These are phyloP conservation scores for Noctua janthina DNA, from an alignment of 2,888 invertebrate species.

Conservation along the genomic window DNA sequence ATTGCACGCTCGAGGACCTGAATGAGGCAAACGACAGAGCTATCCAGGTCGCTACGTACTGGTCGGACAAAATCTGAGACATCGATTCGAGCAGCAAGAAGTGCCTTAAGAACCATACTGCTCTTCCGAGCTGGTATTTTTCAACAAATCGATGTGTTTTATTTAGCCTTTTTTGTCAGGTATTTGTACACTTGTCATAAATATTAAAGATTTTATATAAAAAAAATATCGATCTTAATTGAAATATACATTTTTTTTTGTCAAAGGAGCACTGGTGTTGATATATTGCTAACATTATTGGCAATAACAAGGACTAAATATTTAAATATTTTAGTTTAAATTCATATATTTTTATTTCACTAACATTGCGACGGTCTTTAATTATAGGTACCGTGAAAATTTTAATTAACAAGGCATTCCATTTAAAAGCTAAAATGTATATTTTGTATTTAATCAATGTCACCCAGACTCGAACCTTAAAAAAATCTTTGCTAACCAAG, in stretches of 20 bases:
- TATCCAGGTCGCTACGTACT: too few relatives aligned
- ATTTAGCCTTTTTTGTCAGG: background rate
- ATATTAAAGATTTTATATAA: background rate
- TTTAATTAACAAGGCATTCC: background rate
- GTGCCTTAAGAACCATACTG: too few relatives aligned
- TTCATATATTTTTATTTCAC: constrained; percentile 2
- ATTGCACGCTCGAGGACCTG: too few relatives aligned
- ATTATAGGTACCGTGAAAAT: constrained; percentile 6
- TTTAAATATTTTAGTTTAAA: background rate
- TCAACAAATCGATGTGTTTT: background rate
- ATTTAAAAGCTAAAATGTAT: background rate
- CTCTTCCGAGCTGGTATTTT: too few relatives aligned
- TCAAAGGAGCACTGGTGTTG: constrained; percentile 21
- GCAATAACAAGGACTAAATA: background rate
- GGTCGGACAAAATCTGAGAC: too few relatives aligned
- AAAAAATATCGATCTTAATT: background rate
- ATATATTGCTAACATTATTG: constrained; percentile 3
- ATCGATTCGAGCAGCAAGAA: too few relatives aligned
- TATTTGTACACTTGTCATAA: background rate
- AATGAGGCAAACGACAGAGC: too few relatives aligned
- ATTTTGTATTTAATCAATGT: background rate
- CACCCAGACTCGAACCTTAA: background rate
- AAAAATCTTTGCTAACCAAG: background rate
- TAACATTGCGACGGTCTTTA: constrained; percentile 6
- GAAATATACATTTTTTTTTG: constrained; percentile 7